phyloP scores from a whole-genome alignment of 2,797 vertebrate species.

The Sebastes jordani region DNA sequence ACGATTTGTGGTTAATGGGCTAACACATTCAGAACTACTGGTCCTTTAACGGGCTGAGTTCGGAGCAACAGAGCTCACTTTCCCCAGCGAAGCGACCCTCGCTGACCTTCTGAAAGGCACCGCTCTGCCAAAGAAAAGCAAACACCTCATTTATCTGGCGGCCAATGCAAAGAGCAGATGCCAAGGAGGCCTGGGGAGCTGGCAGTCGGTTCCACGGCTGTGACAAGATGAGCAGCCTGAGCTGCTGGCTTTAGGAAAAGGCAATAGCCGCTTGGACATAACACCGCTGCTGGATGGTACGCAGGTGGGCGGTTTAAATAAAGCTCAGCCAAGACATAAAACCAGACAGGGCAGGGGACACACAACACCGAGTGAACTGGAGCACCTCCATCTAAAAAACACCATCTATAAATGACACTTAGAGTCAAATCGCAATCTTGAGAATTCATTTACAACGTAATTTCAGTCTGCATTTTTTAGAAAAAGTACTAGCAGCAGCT shows the following conservation, averaged over 20 bases:
- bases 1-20: conserved; percentile 58
- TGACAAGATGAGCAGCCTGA: conserved; percentile 54
- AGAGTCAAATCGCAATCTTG: conserved; percentile 17
- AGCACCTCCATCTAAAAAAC: conserved; percentile 2
- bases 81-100: conserved; percentile 40
- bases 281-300: conserved; percentile 9
- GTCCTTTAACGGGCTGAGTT: conserved; percentile 43
- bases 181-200: conserved; percentile 46
- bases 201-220: conserved; percentile 35
- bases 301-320: conserved; percentile 24
- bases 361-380: not conserved
- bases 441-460: conserved; percentile 42
- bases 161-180: conserved; percentile 68
- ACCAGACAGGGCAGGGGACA: not conserved
- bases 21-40: conserved; percentile 26
- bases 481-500: conserved; percentile 31
- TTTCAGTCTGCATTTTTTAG: conserved; percentile 14
- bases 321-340: conserved; percentile 21
- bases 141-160: conserved; percentile 76
- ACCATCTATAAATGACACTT: conserved; percentile 1
- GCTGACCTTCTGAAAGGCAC: conserved; percentile 74
- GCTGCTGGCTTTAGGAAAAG: conserved; percentile 44
- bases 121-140: conserved; percentile 73
- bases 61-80: conserved; percentile 32
- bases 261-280: conserved; percentile 5